Conservation (phyloP, 2,113 vertebrate species). For the Aegotheles bennettii region DNA sequence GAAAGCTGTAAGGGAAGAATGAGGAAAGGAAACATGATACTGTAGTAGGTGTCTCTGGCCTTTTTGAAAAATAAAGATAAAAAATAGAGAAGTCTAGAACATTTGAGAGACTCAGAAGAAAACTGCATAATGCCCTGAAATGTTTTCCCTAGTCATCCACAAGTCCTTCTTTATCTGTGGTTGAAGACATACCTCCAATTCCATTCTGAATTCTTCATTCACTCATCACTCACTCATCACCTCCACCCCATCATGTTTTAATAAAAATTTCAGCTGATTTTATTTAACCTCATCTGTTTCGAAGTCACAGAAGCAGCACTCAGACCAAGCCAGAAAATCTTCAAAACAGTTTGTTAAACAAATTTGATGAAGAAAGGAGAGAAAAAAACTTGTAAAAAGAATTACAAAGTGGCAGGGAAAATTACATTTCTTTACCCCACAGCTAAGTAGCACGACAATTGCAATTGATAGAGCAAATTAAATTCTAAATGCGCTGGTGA, state of each 20-base stretch:
- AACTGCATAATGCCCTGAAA: not conserved
- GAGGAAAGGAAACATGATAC: not conserved
- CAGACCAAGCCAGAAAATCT: not conserved
- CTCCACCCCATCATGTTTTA: not conserved
- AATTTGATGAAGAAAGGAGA: not conserved
- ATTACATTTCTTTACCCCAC: not conserved
- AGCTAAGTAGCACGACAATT: conserved; percentile 63
- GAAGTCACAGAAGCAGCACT: not conserved
- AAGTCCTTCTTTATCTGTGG: not conserved
- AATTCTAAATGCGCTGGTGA: conserved; percentile 51
- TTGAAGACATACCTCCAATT: not conserved
- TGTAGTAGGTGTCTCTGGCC: not conserved
- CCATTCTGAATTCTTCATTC: not conserved
- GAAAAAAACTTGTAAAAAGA: conserved; percentile 39
- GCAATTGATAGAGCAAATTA: conserved; percentile 68
- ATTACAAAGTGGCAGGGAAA: conserved; percentile 55
- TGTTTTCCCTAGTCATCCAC: not conserved
- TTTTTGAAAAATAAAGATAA: not conserved
- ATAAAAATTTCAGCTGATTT: not conserved
- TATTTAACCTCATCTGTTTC: not conserved
- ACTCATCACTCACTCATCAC: not conserved
- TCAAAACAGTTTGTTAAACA: conserved; percentile 26
- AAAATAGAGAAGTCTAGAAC: not conserved
- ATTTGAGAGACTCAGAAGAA: not conserved
- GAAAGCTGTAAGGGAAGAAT: not conserved